Evolutionary conservation across 2,888 invertebrate genomes (phyloP).

Genomic region (Sarcophaga variegata): DNA sequence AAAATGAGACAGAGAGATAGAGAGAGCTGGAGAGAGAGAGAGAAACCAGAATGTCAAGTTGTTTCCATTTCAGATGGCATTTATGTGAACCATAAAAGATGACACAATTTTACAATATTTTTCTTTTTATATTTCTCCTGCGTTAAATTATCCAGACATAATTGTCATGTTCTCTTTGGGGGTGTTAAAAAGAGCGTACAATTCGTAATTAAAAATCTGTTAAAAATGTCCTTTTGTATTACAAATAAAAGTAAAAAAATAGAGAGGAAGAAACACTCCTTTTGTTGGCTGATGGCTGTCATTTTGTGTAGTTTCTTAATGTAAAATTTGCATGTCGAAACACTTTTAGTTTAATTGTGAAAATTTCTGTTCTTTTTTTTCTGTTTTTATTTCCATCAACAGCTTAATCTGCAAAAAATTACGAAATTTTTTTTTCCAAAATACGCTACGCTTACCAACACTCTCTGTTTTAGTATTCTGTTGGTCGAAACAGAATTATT

Average conservation of each 20-base stretch:
- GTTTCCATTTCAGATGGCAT: neutral
- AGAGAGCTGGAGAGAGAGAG: neutral
- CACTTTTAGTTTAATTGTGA: neutral
- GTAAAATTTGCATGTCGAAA: neutral
- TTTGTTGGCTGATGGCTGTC: neutral
- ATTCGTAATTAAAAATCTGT: neutral
- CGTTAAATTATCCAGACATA: neutral
- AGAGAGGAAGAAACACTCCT: neutral
- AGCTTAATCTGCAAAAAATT: neutral
- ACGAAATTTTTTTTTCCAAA: neutral
- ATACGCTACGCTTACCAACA: neutral
- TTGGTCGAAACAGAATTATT: too few relatives aligned
- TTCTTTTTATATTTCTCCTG: neutral
- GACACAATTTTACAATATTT: too few relatives aligned
- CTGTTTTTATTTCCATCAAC: neutral
- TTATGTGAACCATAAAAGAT: neutral
- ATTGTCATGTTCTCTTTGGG: neutral
- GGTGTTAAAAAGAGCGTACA: neutral
- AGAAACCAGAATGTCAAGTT: neutral
- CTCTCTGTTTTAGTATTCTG: too few relatives aligned
- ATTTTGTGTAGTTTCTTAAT: neutral
- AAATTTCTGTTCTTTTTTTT: neutral
- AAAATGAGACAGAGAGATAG: neutral
- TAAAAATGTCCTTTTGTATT: neutral
- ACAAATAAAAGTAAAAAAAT: neutral